Conservation (phyloP, 53 echinoderm and acorn worm species). For the Luidia sarsii region DNA sequence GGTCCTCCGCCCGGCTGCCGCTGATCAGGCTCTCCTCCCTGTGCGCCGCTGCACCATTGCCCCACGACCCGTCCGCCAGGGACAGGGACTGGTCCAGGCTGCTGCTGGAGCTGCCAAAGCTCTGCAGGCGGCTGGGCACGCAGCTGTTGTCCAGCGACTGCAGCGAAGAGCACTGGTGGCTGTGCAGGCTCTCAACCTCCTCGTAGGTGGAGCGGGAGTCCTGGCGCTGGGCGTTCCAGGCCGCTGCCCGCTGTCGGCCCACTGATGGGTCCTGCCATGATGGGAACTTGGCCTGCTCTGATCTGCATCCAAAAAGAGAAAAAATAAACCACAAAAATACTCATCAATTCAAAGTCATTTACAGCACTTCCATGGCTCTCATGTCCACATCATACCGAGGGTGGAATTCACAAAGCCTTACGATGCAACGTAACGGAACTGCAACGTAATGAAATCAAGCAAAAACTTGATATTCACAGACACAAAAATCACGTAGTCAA, state of each 20-base stretch:
- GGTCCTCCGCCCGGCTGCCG: neutral
- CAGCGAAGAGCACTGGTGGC: slow-evolving; percentile 76
- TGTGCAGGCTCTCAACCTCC: slow-evolving; percentile 82
- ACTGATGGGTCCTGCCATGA: slow-evolving; percentile 49
- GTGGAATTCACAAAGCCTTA: too few relatives aligned
- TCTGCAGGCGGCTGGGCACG: slow-evolving; percentile 71
- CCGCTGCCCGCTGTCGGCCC: slow-evolving; percentile 43
- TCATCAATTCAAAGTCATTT: too few relatives aligned
- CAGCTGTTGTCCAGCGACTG: slow-evolving; percentile 76
- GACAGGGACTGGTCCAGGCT: slow-evolving; percentile 58
- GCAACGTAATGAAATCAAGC: too few relatives aligned
- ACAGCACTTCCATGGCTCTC: too few relatives aligned
- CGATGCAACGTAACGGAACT: too few relatives aligned
- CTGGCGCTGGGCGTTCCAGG: slow-evolving; percentile 64
- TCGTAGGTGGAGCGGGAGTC: slow-evolving; percentile 81
- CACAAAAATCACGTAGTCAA: too few relatives aligned
- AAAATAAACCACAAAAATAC: neutral
- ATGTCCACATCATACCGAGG: too few relatives aligned
- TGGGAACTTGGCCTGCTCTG: slow-evolving; percentile 21
- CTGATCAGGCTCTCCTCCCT: neutral
- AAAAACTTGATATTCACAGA: too few relatives aligned
- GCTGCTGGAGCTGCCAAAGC: slow-evolving; percentile 68
- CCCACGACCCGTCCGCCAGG: slow-evolving; percentile 14
- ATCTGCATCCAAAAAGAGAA: neutral
- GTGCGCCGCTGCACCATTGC: neutral